phyloP scores from a whole-genome alignment of 2,113 vertebrate genomes.

The Elgaria multicarinata region DNA sequence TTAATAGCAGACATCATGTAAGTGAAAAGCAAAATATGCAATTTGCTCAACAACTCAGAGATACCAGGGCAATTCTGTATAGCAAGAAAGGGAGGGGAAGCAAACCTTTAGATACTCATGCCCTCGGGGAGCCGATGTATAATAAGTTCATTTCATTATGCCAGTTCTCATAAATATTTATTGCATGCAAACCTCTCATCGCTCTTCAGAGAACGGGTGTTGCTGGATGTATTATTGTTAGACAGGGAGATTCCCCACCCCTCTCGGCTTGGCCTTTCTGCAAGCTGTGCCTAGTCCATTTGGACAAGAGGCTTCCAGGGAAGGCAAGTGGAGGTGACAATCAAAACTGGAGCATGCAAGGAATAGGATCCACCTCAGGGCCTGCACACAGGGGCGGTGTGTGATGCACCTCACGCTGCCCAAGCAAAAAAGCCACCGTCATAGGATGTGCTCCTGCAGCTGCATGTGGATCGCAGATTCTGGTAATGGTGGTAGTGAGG shows the following conservation, averaged over 20 bases:
- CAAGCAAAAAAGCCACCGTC: background rate
- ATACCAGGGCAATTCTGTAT: constrained; percentile 66
- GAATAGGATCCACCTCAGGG: background rate
- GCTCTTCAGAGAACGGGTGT: constrained; percentile 62
- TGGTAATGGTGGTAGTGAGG: background rate
- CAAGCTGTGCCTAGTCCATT: background rate
- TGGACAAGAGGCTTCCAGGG: constrained; percentile 31
- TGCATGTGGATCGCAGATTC: too few relatives aligned
- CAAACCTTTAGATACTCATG: constrained; percentile 57
- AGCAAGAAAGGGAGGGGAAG: constrained; percentile 47
- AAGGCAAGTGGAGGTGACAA: constrained; percentile 43
- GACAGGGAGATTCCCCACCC: constrained; percentile 41
- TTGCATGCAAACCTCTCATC: constrained; percentile 59
- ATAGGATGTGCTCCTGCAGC: background rate
- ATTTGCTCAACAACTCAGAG: constrained; percentile 71
- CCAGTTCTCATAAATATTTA: constrained; percentile 75
- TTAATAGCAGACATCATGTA: constrained; percentile 72
- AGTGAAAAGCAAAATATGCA: constrained; percentile 73
- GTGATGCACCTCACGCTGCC: background rate
- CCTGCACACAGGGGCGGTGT: background rate
- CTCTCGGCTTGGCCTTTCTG: constrained; percentile 39
- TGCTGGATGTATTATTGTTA: constrained; percentile 51
- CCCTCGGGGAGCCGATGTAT: constrained; percentile 64
- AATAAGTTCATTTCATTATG: constrained; percentile 70
- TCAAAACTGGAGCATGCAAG: background rate